A percentile compares a stretch with the other conserved stretches of the same genome.
phyloP scores from a whole-genome alignment of 2,113 vertebrate genomes.

The Callipepla squamata region DNA sequence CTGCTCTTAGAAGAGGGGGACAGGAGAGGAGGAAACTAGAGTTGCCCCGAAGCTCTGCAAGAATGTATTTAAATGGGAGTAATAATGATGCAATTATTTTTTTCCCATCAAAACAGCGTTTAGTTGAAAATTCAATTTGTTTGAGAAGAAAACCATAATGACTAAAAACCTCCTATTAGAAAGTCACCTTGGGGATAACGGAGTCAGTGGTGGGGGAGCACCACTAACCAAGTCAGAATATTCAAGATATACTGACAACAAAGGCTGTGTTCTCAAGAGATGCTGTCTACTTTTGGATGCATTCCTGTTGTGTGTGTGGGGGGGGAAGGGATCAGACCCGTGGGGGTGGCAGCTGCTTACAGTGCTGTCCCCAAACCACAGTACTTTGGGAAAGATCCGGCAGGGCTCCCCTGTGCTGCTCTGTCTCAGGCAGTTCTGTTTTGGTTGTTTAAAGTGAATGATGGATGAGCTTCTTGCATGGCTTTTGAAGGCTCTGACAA shows the following conservation, averaged over 20 bases:
- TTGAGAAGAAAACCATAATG: neutral
- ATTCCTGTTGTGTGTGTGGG: neutral
- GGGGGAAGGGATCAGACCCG: neutral
- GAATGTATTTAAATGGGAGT: neutral
- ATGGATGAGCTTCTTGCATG: neutral
- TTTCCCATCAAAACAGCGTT: neutral
- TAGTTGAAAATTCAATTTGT: neutral
- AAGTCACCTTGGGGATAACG: neutral
- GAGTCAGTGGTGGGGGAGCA: neutral
- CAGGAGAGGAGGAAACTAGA: neutral
- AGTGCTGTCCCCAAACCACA: accelerated
- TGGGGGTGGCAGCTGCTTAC: neutral
- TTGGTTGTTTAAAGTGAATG: neutral
- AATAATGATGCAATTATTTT: conserved; percentile 23
- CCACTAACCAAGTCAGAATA: neutral
- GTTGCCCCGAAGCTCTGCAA: neutral
- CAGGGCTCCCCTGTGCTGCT: neutral
- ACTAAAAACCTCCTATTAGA: neutral
- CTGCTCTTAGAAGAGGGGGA: neutral
- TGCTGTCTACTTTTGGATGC: neutral
- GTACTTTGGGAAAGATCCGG: neutral
- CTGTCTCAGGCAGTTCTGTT: neutral
- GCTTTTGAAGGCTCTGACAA: conserved; percentile 31
- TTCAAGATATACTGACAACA: neutral
- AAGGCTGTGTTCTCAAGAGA: neutral